Conservation (phyloP, 2,113 vertebrate genomes). For the Coreoperca whiteheadi region DNA sequence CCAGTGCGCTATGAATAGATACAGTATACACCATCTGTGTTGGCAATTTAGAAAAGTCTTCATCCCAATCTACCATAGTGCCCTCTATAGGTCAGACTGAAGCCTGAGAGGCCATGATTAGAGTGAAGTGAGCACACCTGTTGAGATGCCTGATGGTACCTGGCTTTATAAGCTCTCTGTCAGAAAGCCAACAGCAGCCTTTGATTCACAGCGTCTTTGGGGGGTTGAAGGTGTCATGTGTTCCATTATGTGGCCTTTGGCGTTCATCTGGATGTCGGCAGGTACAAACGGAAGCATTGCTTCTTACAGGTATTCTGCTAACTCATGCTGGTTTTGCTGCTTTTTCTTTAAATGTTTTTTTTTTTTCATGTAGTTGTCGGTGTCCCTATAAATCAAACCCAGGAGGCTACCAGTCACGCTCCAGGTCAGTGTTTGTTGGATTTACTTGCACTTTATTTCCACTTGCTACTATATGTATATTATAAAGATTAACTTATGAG, state of each 20-base stretch:
- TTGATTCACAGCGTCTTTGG: rapidly evolving
- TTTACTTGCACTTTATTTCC: background rate
- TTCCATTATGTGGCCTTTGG: conserved; percentile 23
- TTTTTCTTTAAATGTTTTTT: too few relatives aligned
- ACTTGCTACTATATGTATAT: too few relatives aligned
- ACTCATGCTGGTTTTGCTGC: too few relatives aligned
- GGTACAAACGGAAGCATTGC: conserved; percentile 24
- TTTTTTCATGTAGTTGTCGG: conserved; percentile 12
- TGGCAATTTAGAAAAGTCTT: too few relatives aligned
- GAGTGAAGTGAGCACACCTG: conserved; percentile 46
- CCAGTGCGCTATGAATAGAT: too few relatives aligned
- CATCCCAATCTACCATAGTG: too few relatives aligned
- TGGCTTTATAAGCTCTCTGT: background rate
- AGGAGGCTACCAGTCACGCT: rapidly evolving
- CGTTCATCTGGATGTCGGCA: background rate
- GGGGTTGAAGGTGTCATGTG: rapidly evolving
- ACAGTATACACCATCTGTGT: too few relatives aligned
- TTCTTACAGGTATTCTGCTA: rapidly evolving
- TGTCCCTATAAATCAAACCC: background rate
- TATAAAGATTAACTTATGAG: too few relatives aligned
- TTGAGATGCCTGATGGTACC: background rate
- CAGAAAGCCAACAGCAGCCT: background rate
- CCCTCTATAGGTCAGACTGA: too few relatives aligned
- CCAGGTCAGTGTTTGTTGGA: conserved; percentile 14
- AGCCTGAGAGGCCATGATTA: conserved; percentile 1